These are phyloP conservation scores for Gymnocypris eckloni DNA, from an alignment of 2,797 vertebrate genomes.

Conservation along the genomic window DNA sequence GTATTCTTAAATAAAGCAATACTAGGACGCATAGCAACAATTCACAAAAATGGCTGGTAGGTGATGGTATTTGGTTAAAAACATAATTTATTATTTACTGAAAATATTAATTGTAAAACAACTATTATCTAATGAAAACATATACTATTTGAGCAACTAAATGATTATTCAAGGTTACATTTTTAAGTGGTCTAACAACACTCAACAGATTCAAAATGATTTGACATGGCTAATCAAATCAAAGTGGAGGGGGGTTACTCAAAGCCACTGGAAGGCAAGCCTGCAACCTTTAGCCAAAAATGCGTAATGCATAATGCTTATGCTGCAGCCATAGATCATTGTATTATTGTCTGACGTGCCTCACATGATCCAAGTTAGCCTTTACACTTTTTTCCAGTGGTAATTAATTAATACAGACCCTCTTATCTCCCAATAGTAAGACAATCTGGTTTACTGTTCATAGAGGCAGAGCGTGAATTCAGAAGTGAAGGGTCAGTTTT, in stretches of 20 bases:
- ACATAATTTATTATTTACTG: not conserved
- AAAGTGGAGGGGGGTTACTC: no score
- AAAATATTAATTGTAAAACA: not conserved
- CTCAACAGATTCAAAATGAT: no score
- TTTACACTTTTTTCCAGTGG: no score
- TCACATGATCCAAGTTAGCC: no score
- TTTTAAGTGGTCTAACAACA: not conserved
- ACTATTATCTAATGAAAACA: not conserved
- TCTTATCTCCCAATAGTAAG: not conserved
- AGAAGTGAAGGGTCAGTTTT: no score
- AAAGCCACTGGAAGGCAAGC: no score
- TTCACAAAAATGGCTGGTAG: not conserved
- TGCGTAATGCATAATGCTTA: no score
- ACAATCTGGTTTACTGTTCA: not conserved
- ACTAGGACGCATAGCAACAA: not conserved
- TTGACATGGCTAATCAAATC: no score
- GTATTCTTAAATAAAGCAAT: no score
- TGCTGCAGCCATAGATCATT: no score
- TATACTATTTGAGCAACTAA: not conserved
- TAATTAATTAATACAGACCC: not conserved
- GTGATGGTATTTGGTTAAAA: not conserved
- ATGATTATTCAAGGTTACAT: not conserved
- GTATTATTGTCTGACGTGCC: no score
- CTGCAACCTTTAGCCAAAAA: no score
- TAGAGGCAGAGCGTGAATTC: not conserved